phyloP scores from a whole-genome alignment of 2,113 vertebrate species.

The Brienomyrus brachyistius region DNA sequence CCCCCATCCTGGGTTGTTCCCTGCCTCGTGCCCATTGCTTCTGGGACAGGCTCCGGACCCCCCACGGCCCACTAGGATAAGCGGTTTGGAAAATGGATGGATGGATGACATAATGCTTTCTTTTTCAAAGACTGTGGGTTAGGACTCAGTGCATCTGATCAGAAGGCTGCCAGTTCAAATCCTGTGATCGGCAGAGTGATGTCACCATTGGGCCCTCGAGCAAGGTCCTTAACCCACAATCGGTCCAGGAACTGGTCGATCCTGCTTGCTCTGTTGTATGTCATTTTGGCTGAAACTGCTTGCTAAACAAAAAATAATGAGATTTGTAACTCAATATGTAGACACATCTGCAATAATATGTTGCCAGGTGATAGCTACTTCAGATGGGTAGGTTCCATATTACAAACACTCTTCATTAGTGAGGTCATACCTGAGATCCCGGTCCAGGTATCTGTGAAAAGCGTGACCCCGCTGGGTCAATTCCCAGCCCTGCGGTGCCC shows the following conservation, averaged over 20 bases:
- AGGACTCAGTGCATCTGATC: neutral
- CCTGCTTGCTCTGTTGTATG: neutral
- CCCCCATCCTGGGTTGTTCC: too few relatives aligned
- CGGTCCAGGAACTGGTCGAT: neutral
- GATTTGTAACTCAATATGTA: neutral
- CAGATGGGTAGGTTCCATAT: neutral
- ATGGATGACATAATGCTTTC: neutral
- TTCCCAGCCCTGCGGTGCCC: neutral
- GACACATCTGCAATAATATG: neutral
- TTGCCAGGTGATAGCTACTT: neutral
- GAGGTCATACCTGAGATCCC: neutral
- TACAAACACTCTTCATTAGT: neutral
- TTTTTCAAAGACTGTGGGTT: neutral
- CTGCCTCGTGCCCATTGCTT: too few relatives aligned
- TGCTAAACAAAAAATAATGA: neutral
- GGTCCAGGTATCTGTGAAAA: neutral
- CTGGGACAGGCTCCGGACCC: too few relatives aligned
- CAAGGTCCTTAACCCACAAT: neutral
- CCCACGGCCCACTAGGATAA: too few relatives aligned
- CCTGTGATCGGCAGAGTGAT: neutral
- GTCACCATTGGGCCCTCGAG: neutral
- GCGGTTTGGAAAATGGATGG: too few relatives aligned
- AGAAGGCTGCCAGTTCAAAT: neutral
- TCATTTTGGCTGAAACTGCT: neutral
- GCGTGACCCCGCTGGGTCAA: neutral